phyloP scores from a whole-genome alignment of 1,140 invertebrate genomes.

The Caerostris darwini region DNA sequence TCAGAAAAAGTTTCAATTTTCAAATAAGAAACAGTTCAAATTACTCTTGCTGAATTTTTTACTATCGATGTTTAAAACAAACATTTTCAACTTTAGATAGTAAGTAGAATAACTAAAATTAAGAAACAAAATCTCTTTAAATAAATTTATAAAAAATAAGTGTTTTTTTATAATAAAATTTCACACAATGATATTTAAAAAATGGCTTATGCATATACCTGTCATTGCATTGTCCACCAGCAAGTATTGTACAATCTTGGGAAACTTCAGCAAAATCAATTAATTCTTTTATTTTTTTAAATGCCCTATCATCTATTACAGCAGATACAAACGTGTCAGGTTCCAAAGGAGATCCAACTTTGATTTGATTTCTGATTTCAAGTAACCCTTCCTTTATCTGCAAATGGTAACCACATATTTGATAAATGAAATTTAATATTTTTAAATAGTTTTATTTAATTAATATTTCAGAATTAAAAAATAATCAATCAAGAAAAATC shows the following conservation, averaged over 20 bases:
- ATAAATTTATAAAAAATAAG: too few relatives aligned
- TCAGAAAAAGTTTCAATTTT: too few relatives aligned
- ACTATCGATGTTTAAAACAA: too few relatives aligned
- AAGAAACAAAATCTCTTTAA: too few relatives aligned
- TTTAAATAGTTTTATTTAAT: too few relatives aligned
- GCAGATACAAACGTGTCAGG: slow-evolving; percentile 93
- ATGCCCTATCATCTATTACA: slow-evolving; percentile 97
- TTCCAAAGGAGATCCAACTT: slow-evolving; percentile 93
- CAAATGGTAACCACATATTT: not conserved
- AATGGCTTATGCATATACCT: slow-evolving; percentile 83
- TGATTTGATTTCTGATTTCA: slow-evolving; percentile 86
- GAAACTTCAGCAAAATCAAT: slow-evolving; percentile 94
- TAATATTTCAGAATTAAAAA: not conserved
- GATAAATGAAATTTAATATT: not conserved
- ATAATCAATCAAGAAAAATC: not conserved
- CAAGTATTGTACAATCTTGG: slow-evolving; percentile 90
- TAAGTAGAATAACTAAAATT: too few relatives aligned
- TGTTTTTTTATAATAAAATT: too few relatives aligned
- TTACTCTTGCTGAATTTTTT: too few relatives aligned
- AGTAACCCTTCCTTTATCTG: slow-evolving; percentile 87
- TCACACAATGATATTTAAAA: too few relatives aligned
- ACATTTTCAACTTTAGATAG: too few relatives aligned
- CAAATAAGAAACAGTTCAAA: too few relatives aligned
- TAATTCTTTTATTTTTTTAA: slow-evolving; percentile 93
- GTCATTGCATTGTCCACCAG: slow-evolving; percentile 94